These are phyloP conservation scores for Sinopyrophorus schimmeli DNA, from an alignment of 2,888 invertebrate genomes.

Conservation along the genomic window DNA sequence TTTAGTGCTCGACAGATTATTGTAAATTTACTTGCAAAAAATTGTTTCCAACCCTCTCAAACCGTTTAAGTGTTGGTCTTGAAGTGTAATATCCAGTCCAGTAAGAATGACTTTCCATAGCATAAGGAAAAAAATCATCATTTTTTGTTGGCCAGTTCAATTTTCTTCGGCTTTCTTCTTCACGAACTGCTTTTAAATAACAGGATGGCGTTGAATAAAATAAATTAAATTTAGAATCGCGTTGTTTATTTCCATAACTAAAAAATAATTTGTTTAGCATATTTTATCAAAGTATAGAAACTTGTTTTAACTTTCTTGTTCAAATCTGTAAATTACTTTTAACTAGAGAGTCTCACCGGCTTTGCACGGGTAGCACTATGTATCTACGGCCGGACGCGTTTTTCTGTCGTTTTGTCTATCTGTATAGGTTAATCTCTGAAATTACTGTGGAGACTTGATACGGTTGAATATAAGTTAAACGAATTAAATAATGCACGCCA, in stretches of 20 bases:
- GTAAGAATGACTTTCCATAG: slow-evolving; percentile 65
- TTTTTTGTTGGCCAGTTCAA: slow-evolving; percentile 52
- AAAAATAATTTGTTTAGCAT: slow-evolving; percentile 31
- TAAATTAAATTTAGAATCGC: slow-evolving; percentile 63
- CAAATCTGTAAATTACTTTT: no score
- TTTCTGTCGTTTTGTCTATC: no score
- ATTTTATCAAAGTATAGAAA: slow-evolving; percentile 38
- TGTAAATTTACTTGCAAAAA: slow-evolving; percentile 61
- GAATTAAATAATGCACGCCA: no score
- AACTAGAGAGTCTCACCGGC: no score
- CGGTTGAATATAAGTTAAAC: no score
- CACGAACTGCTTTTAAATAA: slow-evolving; percentile 71
- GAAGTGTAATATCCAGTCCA: slow-evolving; percentile 75
- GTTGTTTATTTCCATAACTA: slow-evolving; percentile 7
- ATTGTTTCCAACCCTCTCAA: slow-evolving; percentile 57
- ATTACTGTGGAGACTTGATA: no score
- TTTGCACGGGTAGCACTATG: no score
- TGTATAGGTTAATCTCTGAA: no score
- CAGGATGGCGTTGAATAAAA: slow-evolving; percentile 83
- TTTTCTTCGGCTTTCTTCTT: slow-evolving; percentile 47
- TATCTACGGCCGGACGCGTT: no score
- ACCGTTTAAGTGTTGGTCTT: slow-evolving; percentile 60
- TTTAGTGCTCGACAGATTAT: no score
- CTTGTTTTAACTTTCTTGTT: no score
- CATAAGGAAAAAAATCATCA: slow-evolving; percentile 70